A percentile compares a stretch with the other conserved stretches of the same genome.
phyloP scores from a whole-genome alignment of 2,797 vertebrate genomes.

The Cichlasoma orientale region DNA sequence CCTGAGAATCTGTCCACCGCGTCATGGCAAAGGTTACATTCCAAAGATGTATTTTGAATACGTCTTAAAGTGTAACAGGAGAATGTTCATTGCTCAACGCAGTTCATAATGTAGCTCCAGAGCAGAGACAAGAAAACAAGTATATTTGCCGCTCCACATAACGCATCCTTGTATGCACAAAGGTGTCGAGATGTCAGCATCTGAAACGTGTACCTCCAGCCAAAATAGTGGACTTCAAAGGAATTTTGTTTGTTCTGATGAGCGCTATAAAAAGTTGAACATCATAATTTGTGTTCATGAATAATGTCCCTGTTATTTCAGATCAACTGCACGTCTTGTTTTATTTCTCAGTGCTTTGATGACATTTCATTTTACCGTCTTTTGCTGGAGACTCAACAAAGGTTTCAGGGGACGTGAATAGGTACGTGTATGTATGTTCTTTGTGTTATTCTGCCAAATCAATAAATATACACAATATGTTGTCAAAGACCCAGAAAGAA shows the following conservation, averaged over 20 bases:
- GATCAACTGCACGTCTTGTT: neutral
- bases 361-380: neutral
- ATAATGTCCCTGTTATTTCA: neutral
- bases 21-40: slow-evolving; percentile 62
- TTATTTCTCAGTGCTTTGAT: neutral
- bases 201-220: neutral
- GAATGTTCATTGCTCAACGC: slow-evolving; percentile 37
- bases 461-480: neutral
- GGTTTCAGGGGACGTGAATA: neutral
- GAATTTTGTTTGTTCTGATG: neutral
- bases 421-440: accelerated
- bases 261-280: neutral
- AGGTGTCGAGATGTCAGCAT: neutral
- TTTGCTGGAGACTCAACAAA: neutral
- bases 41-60: slow-evolving; percentile 47
- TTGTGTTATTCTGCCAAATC: neutral
- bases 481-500: neutral
- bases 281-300: neutral
- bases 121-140: slow-evolving; percentile 7
- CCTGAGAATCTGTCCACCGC: slow-evolving; percentile 24
- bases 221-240: neutral
- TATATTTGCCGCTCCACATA: neutral
- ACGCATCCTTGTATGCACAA: neutral
- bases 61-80: slow-evolving; percentile 44
- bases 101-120: slow-evolving; percentile 32